These are phyloP conservation scores for Pecten maximus DNA, from an alignment of 2,888 invertebrate genomes.

Conservation along the genomic window DNA sequence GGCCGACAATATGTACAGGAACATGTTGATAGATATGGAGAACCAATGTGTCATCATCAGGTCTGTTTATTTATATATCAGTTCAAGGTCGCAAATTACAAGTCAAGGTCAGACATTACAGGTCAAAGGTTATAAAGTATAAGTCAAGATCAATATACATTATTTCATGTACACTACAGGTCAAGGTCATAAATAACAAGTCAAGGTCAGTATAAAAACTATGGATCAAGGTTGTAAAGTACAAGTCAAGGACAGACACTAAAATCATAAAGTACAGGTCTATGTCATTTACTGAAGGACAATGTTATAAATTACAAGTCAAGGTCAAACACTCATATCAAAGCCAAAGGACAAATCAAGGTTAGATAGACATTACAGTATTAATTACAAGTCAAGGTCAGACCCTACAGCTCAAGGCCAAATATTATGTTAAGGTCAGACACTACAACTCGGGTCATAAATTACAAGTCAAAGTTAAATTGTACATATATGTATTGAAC, in stretches of 20 bases:
- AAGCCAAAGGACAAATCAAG: neutral
- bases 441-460: too few relatives aligned
- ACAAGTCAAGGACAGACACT: neutral
- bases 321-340: neutral
- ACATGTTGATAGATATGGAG: slow-evolving; percentile 88
- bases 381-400: neutral
- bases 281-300: too few relatives aligned
- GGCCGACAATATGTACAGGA: slow-evolving; percentile 88
- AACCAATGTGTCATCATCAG: slow-evolving; percentile 89
- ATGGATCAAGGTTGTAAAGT: neutral
- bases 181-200: neutral
- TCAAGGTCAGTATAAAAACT: too few relatives aligned
- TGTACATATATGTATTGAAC: too few relatives aligned
- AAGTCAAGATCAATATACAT: too few relatives aligned
- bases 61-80: too few relatives aligned
- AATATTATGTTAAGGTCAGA: too few relatives aligned
- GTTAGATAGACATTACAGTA: neutral
- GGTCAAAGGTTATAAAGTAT: neutral
- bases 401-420: too few relatives aligned
- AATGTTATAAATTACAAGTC: too few relatives aligned
- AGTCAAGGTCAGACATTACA: neutral
- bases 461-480: too few relatives aligned
- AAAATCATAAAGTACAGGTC: neutral
- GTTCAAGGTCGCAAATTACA: neutral
- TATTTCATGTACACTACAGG: neutral